Percentiles rank a stretch among this genome's conserved stretches.
Evolutionary conservation across 2,113 vertebrate genomes (phyloP).

Genomic region (Willisornis vidua): DNA sequence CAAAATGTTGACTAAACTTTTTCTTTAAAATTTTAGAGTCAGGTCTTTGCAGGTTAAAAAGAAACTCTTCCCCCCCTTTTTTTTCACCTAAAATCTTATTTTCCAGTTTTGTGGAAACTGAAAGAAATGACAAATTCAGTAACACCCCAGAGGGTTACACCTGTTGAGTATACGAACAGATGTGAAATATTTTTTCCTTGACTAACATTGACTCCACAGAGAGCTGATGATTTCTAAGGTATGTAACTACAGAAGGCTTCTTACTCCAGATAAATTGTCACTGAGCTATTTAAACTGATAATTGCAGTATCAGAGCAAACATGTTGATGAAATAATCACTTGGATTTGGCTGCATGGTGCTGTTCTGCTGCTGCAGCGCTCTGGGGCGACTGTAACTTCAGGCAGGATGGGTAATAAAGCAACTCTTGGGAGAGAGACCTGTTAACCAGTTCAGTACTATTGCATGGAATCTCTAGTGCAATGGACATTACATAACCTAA

Average conservation of each 20-base stretch:
- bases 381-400: background rate
- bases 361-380: background rate
- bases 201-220: background rate
- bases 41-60: background rate
- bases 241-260: background rate
- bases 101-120: background rate
- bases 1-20: background rate
- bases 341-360: background rate
- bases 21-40: background rate
- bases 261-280: background rate
- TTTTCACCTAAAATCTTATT: background rate
- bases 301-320: conserved; percentile 1
- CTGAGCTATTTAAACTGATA: background rate
- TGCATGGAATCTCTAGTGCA: background rate
- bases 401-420: background rate
- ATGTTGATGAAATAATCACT: background rate
- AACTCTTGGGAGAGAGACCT: background rate
- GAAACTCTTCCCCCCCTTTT: background rate
- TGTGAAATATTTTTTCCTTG: conserved; percentile 1
- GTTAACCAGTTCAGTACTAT: background rate
- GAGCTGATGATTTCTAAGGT: background rate
- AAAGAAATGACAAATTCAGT: background rate
- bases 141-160: background rate
- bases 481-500: background rate
- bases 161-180: background rate